Base-by-base conservation (phyloP, 2,888 invertebrate species). In the Tuberolachnus salignus region DNA sequence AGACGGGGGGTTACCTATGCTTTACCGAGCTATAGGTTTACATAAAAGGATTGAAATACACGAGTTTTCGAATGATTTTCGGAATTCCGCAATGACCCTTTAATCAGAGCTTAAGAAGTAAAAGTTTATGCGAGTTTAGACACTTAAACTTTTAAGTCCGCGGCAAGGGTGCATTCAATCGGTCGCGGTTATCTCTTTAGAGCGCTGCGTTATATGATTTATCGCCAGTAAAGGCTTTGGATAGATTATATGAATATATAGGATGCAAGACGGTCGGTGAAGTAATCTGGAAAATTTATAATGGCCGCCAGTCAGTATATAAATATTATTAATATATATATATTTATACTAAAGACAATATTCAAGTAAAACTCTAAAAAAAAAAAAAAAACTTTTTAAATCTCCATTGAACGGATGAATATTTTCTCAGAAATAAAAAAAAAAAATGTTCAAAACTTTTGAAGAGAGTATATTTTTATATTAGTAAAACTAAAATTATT, bases 71-170 rank as follows among this genome's bases (percentile, higher is more conserved):
- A 64, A 63, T 63, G 63, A 73, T 73, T 73, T n/a, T 64, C 34
- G 44, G 44, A 53, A 64, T n/a, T 53, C 23, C 13, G 19, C 13
- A 44, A 16, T 21, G 42, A 21, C 67, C 78, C 57, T 51, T 59
- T 59, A 78, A 59, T 59, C 69, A 59, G 59, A 51, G 78, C 78
- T 69, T 78, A 78, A 59, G 34, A 34, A 49, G 57, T 51, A 78
- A 78, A 78, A 69, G 69, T 78, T 78, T 78, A 46, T 67, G 59
- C 67, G 57, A 78, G 78, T 49, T 34, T 69, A 57, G 78, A 69
- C 59, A 67, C 78, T 78, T 69, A 69, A 78, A 78, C 57, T 78
- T 78, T 78, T 69, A 78, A 78, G 78, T 78, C 59, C 51, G n/a
- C 13, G 42, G 67, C 23, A n/a, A 69, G 69, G 78, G 67, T 49